Percentiles rank a stretch among this genome's conserved stretches.
Conservation (phyloP, 1,140 invertebrate genomes). For the Bombus confusus region DNA sequence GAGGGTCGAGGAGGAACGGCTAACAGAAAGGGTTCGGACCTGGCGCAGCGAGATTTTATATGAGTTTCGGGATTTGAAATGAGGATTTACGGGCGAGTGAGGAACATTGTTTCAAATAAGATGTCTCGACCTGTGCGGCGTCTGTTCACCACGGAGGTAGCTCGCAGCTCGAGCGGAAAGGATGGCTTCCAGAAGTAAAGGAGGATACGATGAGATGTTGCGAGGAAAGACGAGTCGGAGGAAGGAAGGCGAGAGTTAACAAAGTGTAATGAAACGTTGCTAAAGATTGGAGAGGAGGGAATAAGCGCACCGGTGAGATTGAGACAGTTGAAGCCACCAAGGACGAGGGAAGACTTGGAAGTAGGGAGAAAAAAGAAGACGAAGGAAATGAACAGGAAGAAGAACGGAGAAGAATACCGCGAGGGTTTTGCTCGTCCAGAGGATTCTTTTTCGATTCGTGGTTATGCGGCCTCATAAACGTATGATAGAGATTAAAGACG, state of each 20-base stretch:
- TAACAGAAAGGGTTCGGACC: constrained; percentile 47
- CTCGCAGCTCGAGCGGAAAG: constrained; percentile 1
- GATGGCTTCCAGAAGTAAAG: not conserved
- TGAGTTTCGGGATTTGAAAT: constrained; percentile 82
- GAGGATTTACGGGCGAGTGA: constrained; percentile 81
- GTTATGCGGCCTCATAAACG: constrained; percentile 1
- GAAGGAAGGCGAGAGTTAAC: constrained; percentile 42
- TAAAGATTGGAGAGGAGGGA: constrained; percentile 39
- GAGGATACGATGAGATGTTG: constrained; percentile 1
- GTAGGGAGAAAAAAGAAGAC: not conserved
- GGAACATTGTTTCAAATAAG: constrained; percentile 83
- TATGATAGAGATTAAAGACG: constrained; percentile 27
- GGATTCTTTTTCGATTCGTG: constrained; percentile 1
- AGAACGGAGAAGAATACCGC: not conserved
- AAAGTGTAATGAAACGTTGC: constrained; percentile 36
- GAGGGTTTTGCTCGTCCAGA: not conserved
- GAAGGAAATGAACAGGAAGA: constrained; percentile 6
- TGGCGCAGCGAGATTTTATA: constrained; percentile 77
- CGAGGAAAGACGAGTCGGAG: not conserved
- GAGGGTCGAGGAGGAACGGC: constrained; percentile 28
- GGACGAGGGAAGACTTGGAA: not conserved
- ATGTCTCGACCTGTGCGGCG: constrained; percentile 72
- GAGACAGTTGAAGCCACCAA: constrained; percentile 8
- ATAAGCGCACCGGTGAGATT: not conserved
- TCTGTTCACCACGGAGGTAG: not conserved